Evolutionary conservation across 2,888 invertebrate genomes (phyloP), one percentile per base, ranked within the genome.

Genomic region (Siphlonurus alternatus): DNA sequence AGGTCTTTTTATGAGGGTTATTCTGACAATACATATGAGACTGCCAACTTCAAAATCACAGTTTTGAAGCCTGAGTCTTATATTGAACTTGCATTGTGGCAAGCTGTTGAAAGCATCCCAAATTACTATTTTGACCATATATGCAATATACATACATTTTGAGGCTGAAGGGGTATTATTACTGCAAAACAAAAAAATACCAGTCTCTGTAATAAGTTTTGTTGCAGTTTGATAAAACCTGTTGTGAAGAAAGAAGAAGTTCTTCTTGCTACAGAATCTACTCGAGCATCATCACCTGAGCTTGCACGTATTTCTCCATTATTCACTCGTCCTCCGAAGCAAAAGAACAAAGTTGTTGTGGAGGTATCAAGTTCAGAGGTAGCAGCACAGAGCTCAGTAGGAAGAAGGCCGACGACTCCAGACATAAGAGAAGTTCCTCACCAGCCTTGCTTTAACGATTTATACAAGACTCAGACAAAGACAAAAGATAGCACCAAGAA

Each of bases 261-360:
- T 7, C 67, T 75, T 5, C 74, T 74, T 61, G 75, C 74, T 18
- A 74, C 74, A 19, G 72, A 75, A 77, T 54, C 78, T 59, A 83
- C 83, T 70, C 79, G 86, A 64, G 88, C 89, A 72, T 81, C 84
- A 51, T 88, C 89, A 25, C 89, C 91, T 10, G 90, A 90, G 72
- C 76, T 92, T 67, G 91, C 90, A 15, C 84, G 88, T 73, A 90
- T 92, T 72, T 87, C 90, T 7, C 89, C 91, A 23, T 75, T 92
- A 65, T 87, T 91, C 53, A 90, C 89, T 2, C 80, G 89, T 67
- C 89, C 89, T 63, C 88, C 88, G 1, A 89, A 89, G 72, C 83
- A 79, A 66, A 88, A 88, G 75, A 54, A 68, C 15, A 38, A 38
- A 38, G 38, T 15, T 38, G 38, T 15, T 38, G 38, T 38, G 38